Conservation (phyloP, 2,113 vertebrate genomes). For the Brachirus orientalis region DNA sequence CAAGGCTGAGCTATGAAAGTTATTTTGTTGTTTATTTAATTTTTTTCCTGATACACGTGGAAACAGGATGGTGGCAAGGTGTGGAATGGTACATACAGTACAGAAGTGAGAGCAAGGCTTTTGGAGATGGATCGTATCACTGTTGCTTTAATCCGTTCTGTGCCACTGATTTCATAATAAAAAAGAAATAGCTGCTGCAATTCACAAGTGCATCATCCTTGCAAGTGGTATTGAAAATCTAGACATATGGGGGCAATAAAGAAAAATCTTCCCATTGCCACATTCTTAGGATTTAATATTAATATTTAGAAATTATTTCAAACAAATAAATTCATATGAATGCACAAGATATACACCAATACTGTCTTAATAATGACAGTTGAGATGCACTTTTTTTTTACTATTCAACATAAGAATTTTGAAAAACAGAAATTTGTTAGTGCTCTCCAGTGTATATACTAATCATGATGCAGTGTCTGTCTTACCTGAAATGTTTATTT, state of each 20-base stretch:
- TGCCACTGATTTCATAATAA: background rate
- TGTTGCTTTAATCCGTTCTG: constrained; percentile 16
- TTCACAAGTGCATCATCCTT: background rate
- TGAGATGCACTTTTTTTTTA: background rate
- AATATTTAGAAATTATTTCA: background rate
- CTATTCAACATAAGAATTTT: no score
- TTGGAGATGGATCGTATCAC: background rate
- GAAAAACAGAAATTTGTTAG: background rate
- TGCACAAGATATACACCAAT: background rate
- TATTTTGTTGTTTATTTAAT: constrained; percentile 1
- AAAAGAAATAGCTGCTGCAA: background rate
- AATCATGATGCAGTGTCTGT: background rate
- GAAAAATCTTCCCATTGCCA: background rate
- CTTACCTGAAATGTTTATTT: background rate
- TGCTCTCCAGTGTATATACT: background rate
- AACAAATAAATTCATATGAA: background rate
- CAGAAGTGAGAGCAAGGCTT: constrained; percentile 2
- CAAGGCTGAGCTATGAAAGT: no score
- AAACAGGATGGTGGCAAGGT: background rate
- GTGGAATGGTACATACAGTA: constrained; percentile 8
- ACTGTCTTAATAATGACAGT: background rate
- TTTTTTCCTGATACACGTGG: constrained; percentile 2
- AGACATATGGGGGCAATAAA: background rate
- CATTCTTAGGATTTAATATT: background rate
- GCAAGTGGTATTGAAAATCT: background rate